Evolutionary conservation across 2,797 vertebrate genomes (phyloP).

Genomic region (Labeo calbasu): DNA sequence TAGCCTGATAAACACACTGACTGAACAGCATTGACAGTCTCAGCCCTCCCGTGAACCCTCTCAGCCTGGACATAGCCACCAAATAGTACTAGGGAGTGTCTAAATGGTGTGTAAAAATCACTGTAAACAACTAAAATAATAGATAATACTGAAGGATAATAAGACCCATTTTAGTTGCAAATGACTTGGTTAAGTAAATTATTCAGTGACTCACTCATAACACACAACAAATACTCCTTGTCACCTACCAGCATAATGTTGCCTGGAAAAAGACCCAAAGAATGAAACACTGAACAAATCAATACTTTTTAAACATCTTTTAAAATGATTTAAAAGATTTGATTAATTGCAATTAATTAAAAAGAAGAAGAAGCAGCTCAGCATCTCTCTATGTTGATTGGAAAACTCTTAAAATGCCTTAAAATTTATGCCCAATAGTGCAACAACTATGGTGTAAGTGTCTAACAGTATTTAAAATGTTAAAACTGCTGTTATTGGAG

Average conservation of each 20-base stretch:
- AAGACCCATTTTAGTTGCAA: not conserved
- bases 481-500: too few species aligned
- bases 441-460: too few species aligned
- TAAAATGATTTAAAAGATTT: not conserved
- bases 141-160: not conserved
- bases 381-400: too few species aligned
- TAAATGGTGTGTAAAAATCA: not conserved
- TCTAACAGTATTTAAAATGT: too few species aligned
- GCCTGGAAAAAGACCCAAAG: not conserved
- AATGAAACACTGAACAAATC: not conserved
- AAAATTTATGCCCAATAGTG: too few species aligned
- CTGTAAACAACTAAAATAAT: not conserved
- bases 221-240: not conserved
- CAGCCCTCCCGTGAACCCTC: conserved; percentile 21
- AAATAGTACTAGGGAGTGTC: not conserved
- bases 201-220: not conserved
- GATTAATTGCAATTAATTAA: not conserved
- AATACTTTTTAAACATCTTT: not conserved
- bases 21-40: conserved; percentile 41
- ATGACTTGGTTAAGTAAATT: not conserved
- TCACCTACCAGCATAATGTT: not conserved
- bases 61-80: conserved; percentile 1
- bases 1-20: conserved; percentile 48
- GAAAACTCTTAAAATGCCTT: too few species aligned
- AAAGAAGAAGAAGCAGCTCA: too few species aligned